Evolutionary conservation across 2,797 vertebrate genomes (phyloP), one percentile per base, ranked within the genome.

Genomic region (Salarias fasciatus): DNA sequence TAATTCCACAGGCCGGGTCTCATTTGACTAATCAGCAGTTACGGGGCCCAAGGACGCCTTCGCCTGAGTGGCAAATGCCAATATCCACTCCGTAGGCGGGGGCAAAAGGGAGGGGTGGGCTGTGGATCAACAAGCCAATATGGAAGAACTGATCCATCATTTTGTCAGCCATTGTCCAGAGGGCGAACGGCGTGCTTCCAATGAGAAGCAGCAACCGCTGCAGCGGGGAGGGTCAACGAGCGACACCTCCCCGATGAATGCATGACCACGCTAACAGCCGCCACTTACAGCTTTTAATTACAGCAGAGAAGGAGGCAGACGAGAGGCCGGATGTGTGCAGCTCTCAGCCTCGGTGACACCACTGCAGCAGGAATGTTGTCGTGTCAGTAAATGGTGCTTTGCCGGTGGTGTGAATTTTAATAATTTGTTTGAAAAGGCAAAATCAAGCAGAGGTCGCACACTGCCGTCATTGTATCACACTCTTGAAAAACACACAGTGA

Each of bases 21-120:
- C 74, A 93, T 97, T 95, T 93, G 92, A 94, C 92, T 97, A 95
- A 95, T 95, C 94, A 94, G 92, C 94, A 94, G 87, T 90, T 91
- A 77, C 55, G 90, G 81, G 90, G 92, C 92, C 86, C 65, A 69
- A 85, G 88, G 88, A 85, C 31, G 86, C 77, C 75, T 80, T 66
- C 60, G 75, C 74, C 86, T 95, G 94, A 96, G 91, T 94, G 95
- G 94, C 94, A 97, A 97, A 96, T 94, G 95, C 92, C 96, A 96
- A 97, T 97, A 97, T 90, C 84, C 88, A 88, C 89, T 91, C 83
- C 66, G 63, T 53, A 48, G 36, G 61, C 6, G 29, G 60, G 80
- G 86, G 77, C 77, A 86, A 83, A 56, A 2, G 33, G 33, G 33
- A 58, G 66, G 65, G 82, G 82, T 76, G 59, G 88, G 75, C 89